phyloP scores from a whole-genome alignment of 2,888 invertebrate species.

The Penaeus monodon region DNA sequence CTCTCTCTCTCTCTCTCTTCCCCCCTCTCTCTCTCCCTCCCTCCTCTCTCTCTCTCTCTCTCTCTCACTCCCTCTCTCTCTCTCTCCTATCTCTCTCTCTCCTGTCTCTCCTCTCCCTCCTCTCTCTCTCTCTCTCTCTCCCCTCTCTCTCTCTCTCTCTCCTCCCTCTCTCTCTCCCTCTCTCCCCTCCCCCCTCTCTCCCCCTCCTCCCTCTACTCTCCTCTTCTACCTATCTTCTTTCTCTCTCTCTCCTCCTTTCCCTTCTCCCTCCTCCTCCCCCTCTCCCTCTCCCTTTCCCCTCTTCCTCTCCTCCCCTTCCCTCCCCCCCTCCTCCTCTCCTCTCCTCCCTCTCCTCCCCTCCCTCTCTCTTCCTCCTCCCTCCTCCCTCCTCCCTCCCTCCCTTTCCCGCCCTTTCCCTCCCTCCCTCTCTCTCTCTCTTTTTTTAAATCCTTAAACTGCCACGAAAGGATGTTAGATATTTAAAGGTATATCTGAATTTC shows the following conservation, averaged over 20 bases:
- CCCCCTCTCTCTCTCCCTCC: neutral
- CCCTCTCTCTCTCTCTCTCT: neutral
- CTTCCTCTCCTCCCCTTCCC: neutral
- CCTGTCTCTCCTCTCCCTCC: neutral
- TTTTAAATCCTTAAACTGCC: no score
- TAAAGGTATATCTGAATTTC: neutral
- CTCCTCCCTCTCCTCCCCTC: neutral
- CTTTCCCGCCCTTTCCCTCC: neutral
- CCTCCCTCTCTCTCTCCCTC: neutral
- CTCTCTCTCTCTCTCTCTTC: neutral
- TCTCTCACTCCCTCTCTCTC: neutral
- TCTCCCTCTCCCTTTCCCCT: no score
- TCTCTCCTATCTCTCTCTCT: neutral
- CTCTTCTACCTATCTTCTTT: neutral
- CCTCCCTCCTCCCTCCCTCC: neutral
- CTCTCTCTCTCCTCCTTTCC: neutral
- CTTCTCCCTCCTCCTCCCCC: neutral
- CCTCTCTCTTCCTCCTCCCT: no score
- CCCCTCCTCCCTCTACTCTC: no score
- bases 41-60: neutral
- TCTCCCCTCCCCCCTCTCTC: no score
- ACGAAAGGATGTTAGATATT: neutral
- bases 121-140: neutral
- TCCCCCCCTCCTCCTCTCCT: neutral
- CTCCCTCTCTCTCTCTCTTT: neutral